A percentile compares a stretch with the other conserved stretches of the same genome.
phyloP scores from a whole-genome alignment of 2,113 vertebrate species.

The Mesoclemmys tuberculata region DNA sequence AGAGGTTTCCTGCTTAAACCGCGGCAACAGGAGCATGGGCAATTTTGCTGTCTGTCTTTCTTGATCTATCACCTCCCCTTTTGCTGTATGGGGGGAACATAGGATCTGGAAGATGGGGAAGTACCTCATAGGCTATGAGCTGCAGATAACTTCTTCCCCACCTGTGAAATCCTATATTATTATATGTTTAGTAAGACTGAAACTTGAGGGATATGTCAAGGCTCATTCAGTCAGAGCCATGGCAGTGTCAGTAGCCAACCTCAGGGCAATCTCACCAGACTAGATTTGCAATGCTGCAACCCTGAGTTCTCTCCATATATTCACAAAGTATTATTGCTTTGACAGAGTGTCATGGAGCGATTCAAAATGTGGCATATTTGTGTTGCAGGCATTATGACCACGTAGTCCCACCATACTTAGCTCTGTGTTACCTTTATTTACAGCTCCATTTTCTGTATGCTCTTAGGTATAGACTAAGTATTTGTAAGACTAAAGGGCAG shows the following conservation, averaged over 20 bases:
- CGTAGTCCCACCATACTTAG: constrained; percentile 29
- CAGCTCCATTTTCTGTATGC: background rate
- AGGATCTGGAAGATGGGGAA: no score
- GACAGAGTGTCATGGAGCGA: constrained; percentile 14
- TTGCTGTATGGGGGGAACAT: no score
- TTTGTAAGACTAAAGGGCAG: background rate
- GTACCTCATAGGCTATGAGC: no score
- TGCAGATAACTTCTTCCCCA: no score
- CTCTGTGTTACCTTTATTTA: constrained; percentile 1
- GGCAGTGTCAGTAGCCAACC: constrained; percentile 26
- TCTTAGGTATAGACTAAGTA: background rate
- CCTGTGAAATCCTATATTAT: background rate
- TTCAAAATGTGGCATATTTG: constrained; percentile 19
- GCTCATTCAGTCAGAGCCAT: background rate
- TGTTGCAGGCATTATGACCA: constrained; percentile 35
- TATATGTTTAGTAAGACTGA: background rate
- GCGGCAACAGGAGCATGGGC: no score
- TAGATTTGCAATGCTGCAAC: background rate
- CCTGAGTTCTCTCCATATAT: background rate
- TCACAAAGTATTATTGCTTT: background rate
- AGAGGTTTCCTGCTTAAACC: no score
- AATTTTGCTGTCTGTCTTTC: no score
- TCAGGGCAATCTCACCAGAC: constrained; percentile 44
- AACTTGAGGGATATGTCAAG: constrained; percentile 47
- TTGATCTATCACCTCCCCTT: no score